A percentile compares a stretch with the other conserved stretches of the same genome.
Conservation (phyloP, 2,888 invertebrate species). For the Clanis bilineata region DNA sequence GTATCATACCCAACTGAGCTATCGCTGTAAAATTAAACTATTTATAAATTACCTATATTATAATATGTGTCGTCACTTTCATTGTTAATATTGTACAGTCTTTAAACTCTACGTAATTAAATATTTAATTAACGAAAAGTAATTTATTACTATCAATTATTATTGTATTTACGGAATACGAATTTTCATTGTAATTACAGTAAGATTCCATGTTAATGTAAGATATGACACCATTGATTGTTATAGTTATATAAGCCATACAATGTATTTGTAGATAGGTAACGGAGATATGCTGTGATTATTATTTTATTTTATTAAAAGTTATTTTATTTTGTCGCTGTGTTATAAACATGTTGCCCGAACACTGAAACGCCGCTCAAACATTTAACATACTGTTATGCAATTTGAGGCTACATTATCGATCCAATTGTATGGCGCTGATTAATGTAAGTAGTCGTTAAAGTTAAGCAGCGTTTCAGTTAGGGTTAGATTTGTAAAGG, state of each 20-base stretch:
- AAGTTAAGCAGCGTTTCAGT: too few species aligned
- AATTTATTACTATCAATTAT: constrained; percentile 33
- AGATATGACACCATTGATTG: constrained; percentile 55
- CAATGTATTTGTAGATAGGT: constrained; percentile 51
- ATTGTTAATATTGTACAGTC: constrained; percentile 16
- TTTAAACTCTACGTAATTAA: constrained; percentile 20
- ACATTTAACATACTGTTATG: too few species aligned
- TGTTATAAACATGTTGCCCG: constrained; percentile 35
- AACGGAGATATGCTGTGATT: constrained; percentile 69
- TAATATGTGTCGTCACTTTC: constrained; percentile 1
- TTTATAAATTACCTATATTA: background rate
- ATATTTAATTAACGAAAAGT: constrained; percentile 26
- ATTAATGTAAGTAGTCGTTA: too few species aligned
- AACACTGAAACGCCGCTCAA: too few species aligned
- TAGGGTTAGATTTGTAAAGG: constrained; percentile 34
- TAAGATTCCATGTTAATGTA: constrained; percentile 38
- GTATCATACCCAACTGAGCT: too few species aligned
- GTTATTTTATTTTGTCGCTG: constrained; percentile 37
- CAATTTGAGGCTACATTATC: too few species aligned
- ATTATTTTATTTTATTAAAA: constrained; percentile 43
- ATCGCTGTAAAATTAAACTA: background rate
- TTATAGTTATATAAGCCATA: constrained; percentile 29
- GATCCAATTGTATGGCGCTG: too few species aligned
- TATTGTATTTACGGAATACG: constrained; percentile 47
- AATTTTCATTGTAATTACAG: constrained; percentile 47